phyloP scores from a whole-genome alignment of 2,113 vertebrate genomes.

The Oreochromis aureus region DNA sequence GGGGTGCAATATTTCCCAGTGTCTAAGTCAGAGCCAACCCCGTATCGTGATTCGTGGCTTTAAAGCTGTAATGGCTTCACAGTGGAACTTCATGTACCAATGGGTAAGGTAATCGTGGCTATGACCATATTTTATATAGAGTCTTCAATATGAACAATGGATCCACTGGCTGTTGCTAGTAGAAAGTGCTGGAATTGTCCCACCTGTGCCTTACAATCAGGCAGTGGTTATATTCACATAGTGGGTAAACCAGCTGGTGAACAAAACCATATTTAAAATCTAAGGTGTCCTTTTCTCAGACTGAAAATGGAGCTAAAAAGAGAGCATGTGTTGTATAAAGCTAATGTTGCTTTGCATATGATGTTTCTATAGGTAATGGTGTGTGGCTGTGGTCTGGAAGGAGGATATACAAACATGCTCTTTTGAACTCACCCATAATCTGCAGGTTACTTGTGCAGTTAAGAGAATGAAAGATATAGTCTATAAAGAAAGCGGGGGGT shows the following conservation, averaged over 20 bases:
- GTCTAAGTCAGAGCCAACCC: not conserved
- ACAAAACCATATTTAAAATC: not conserved
- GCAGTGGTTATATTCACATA: not conserved
- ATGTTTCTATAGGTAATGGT: not conserved
- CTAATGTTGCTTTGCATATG: not conserved
- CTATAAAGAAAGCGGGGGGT: slow-evolving; percentile 60
- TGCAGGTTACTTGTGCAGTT: slow-evolving; percentile 59
- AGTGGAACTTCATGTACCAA: not conserved
- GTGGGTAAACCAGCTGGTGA: not conserved
- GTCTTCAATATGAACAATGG: not conserved
- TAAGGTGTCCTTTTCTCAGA: not conserved
- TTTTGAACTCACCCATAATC: slow-evolving; percentile 36
- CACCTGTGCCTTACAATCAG: not conserved
- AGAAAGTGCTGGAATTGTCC: not conserved
- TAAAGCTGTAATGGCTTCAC: not conserved
- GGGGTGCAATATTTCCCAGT: not conserved
- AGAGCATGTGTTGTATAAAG: not conserved
- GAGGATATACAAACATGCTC: not conserved
- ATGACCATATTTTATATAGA: not conserved
- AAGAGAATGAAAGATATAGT: slow-evolving; percentile 64
- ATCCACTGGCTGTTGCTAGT: not conserved
- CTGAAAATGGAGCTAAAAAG: not conserved
- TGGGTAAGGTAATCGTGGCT: not conserved
- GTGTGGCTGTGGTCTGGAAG: not conserved
- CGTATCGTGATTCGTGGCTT: not conserved